Conservation (phyloP, 2,113 vertebrate species). For the Lycocorax pyrrhopterus region DNA sequence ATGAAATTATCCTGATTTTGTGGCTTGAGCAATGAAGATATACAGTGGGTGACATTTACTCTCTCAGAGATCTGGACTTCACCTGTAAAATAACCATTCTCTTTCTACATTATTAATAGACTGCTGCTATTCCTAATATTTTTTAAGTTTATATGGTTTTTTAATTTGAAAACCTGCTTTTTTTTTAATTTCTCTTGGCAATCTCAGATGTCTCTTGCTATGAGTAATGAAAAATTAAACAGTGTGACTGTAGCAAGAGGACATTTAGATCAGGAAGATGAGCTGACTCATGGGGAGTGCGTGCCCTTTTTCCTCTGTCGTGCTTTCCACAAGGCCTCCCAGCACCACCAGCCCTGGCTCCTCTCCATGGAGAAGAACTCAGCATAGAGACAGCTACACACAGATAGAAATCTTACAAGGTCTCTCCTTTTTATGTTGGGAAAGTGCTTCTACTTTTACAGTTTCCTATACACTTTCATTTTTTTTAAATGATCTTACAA, state of each 20-base stretch:
- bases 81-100: not conserved
- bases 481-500: not conserved
- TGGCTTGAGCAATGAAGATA: not conserved
- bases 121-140: not conserved
- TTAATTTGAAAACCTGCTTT: not conserved
- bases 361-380: not conserved
- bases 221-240: slow-evolving; percentile 43
- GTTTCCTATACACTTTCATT: not conserved
- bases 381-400: not conserved
- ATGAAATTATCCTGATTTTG: slow-evolving; percentile 27
- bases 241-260: not conserved
- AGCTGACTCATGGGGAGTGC: slow-evolving; percentile 14
- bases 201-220: not conserved
- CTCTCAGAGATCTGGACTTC: not conserved
- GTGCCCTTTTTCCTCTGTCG: slow-evolving; percentile 1
- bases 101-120: not conserved
- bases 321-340: slow-evolving; percentile 12
- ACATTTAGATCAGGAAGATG: slow-evolving; percentile 1
- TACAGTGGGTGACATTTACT: not conserved
- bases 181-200: not conserved
- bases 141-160: not conserved
- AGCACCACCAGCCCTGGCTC: not conserved
- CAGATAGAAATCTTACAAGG: not conserved
- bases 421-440: not conserved
- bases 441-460: not conserved